Evolutionary conservation across 2,888 invertebrate genomes (phyloP), one percentile per base, ranked within the genome.

Genomic region (Cephonodes hylas): DNA sequence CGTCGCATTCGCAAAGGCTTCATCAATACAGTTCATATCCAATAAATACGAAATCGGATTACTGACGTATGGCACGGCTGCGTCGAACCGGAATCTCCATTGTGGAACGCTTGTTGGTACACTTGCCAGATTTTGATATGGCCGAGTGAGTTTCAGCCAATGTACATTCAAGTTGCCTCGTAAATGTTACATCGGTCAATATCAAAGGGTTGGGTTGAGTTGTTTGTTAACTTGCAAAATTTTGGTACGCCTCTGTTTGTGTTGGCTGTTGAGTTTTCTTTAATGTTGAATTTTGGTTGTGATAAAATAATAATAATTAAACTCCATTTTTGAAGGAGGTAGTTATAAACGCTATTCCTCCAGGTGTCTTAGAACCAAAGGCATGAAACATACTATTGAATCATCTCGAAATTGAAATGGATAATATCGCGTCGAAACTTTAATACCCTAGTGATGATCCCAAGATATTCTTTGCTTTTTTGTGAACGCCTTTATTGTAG

Each of bases 11-110:
- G 31, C 53, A 53, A 27, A 53, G 31, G 53, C 53, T 53, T 53
- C 53, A 53, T 31, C 53, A 31, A 15, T 27, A 18, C 31, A 3
- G 38, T n/a, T 20, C 27, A 15, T 59, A 44, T 59, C 58, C 58
- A 44, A 59, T 59, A 59, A 44, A 59, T 42, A 46, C 42, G 53
- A 60, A 56, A 60, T 56, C 34, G 53, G 53, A 60, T 60, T 53
- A 48, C 18, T 25, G 42, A 53, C 60, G 42, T 18, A 42, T 53
- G 60, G 46, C 31, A 18, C 53, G 27, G 42, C 20, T 31, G 27
- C 46, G 31, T 42, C 18, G 58, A 15, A 15, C 53, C 53, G 53
- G 53, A 53, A 53, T 15, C 27, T 45, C 53, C 27, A 31, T 53
- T 53, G 53, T 53, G 7, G 18, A 53, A 27, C 23, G 45, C 27